Evolutionary conservation across 2,113 vertebrate genomes (phyloP).

Genomic region (Centrocercus urophasianus): DNA sequence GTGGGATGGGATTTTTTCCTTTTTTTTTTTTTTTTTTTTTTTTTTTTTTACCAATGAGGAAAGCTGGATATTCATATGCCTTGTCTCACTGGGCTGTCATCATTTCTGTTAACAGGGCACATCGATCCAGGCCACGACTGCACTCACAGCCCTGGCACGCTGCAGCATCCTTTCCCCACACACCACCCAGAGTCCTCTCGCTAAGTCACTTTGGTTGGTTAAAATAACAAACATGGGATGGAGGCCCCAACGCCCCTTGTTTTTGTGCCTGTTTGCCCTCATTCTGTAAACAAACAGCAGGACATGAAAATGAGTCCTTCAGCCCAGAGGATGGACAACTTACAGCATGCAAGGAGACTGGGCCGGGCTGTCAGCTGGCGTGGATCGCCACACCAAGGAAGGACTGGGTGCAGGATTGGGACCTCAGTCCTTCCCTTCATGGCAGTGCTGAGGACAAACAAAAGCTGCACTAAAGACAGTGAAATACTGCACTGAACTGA

Average conservation of each 20-base stretch:
- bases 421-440: not conserved
- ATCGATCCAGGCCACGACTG: not conserved
- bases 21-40: not conserved
- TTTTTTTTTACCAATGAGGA: not conserved
- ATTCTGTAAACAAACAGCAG: not conserved
- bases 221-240: not conserved
- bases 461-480: not conserved
- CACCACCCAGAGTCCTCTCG: not conserved
- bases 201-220: not conserved
- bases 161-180: not conserved
- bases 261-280: not conserved
- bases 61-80: not conserved
- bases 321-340: not conserved
- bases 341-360: fast-evolving
- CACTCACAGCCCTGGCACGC: not conserved
- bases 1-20: not conserved
- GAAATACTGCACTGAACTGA: not conserved
- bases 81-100: not conserved
- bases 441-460: not conserved
- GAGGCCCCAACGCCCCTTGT: not conserved
- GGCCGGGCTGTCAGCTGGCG: not conserved
- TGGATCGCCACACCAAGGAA: not conserved
- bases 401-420: not conserved
- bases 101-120: not conserved
- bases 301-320: not conserved